Base-by-base conservation (phyloP, 2,113 vertebrate species). In the Lasiurus cinereus region DNA sequence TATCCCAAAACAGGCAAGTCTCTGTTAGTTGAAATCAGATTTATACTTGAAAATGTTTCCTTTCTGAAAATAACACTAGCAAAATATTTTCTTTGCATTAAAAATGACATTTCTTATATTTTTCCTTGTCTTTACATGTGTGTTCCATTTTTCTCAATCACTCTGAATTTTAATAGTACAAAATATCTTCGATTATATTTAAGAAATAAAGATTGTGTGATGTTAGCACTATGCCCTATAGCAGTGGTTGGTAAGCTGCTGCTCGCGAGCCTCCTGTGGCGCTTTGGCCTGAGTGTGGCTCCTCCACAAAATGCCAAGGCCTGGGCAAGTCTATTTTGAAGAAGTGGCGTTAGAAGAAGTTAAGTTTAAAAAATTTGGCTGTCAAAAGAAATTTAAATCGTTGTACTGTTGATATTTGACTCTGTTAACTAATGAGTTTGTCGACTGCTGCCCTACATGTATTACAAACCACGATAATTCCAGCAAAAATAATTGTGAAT, bases 11-110 rank as follows among this genome's bases (percentile, higher is more conserved):
- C 92, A 90, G 66, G 93, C 91, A 97, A 96, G 88, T 96, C 88
- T 97, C 62, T 97, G 97, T 97, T 96, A 97, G 84, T 80, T 96
- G 86, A 97, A 97, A 97, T 78, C 78, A 93, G 84, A 85, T 90
- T 97, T 97, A 89, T 33, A 80, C 76, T 95, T 92, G 79, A 96
- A 97, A 96, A 96, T 76, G 52, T 18, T 39, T 97, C 52, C 74
- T 78, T 56, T 85, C 11, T 90, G 94, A 96, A 98, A 97, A 95
- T 29, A 93, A 70, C 43, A 89, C 29, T 27, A 86, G 31, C 72
- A 33, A 83, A 95, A 48, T 84, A 79, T 92, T 97, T 95, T n/a
- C n/a, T 93, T 96, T 97, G 96, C 95, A 96, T 43, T 85, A 84
- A 95, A 83, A 76, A 80, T 46, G 50, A 31, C 59, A 11, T 50